These are phyloP conservation scores for Cyclophora punctaria DNA, from an alignment of 2,888 invertebrate species.

Conservation along the genomic window DNA sequence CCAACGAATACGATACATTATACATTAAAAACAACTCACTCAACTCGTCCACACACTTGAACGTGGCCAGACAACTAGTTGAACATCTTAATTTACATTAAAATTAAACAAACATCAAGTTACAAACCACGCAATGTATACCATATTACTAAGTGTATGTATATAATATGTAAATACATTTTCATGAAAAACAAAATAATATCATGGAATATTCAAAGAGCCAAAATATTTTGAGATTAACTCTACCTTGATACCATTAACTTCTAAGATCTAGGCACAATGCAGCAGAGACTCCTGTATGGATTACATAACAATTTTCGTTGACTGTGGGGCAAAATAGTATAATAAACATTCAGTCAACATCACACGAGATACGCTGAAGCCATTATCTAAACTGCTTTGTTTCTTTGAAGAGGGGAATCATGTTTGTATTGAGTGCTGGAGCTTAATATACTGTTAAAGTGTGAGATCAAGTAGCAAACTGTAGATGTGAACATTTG, in stretches of 20 bases:
- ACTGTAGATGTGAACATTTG: conserved; percentile 26
- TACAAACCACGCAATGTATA: conserved; percentile 76
- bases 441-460: conserved; percentile 26
- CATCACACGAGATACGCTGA: conserved; percentile 56
- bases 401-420: not conserved
- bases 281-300: conserved; percentile 76
- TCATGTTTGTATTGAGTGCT: conserved; percentile 15
- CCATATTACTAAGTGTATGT: conserved; percentile 73
- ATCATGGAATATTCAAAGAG: conserved; percentile 76
- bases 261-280: conserved; percentile 77
- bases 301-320: conserved; percentile 72
- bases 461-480: conserved; percentile 20
- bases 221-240: conserved; percentile 74
- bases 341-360: conserved; percentile 44
- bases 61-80: conserved; percentile 59
- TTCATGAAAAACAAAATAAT: conserved; percentile 74
- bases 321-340: conserved; percentile 69
- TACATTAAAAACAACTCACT: conserved; percentile 35
- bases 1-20: not conserved
- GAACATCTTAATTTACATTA: conserved; percentile 69
- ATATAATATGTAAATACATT: conserved; percentile 73
- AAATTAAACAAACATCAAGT: conserved; percentile 70
- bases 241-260: conserved; percentile 75
- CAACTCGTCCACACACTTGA: conserved; percentile 44
- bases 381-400: conserved; percentile 49